A percentile compares a stretch with the other conserved stretches of the same genome.
phyloP scores from a whole-genome alignment of 2,113 vertebrate genomes.

The Ceuthmochares aereus region DNA sequence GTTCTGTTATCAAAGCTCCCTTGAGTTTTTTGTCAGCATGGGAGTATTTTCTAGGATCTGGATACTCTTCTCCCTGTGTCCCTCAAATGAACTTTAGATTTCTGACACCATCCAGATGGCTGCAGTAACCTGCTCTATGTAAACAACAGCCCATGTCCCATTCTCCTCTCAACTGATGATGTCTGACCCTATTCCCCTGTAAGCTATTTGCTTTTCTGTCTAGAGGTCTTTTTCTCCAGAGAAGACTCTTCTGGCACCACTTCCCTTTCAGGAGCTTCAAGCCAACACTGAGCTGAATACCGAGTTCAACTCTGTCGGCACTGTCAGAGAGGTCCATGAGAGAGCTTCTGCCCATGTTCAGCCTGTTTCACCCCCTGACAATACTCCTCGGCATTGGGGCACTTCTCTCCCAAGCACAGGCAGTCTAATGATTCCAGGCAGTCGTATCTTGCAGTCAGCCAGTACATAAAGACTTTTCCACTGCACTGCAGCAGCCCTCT shows the following conservation, averaged over 20 bases:
- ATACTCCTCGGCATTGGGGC: neutral
- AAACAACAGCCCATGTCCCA: neutral
- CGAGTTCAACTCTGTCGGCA: neutral
- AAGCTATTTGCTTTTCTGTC: slow-evolving; percentile 12
- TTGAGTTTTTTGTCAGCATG: neutral
- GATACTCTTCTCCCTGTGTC: neutral
- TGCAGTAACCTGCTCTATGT: neutral
- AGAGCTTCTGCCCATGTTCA: neutral
- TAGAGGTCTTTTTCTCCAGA: neutral
- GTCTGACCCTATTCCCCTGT: neutral
- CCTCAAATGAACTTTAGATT: neutral
- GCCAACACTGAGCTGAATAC: neutral
- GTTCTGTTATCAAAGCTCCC: neutral
- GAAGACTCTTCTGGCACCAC: neutral
- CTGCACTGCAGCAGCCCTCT: neutral
- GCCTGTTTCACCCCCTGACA: neutral
- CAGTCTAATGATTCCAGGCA: neutral
- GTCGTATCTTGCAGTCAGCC: neutral
- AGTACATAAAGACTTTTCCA: neutral
- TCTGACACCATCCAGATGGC: neutral
- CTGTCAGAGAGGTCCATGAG: neutral
- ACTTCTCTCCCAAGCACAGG: neutral
- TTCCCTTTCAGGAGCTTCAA: neutral
- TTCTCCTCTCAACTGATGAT: neutral
- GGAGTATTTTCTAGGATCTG: neutral